These are phyloP conservation scores for Hemichromis elongatus DNA, from an alignment of 2,113 vertebrate genomes.

Conservation along the genomic window DNA sequence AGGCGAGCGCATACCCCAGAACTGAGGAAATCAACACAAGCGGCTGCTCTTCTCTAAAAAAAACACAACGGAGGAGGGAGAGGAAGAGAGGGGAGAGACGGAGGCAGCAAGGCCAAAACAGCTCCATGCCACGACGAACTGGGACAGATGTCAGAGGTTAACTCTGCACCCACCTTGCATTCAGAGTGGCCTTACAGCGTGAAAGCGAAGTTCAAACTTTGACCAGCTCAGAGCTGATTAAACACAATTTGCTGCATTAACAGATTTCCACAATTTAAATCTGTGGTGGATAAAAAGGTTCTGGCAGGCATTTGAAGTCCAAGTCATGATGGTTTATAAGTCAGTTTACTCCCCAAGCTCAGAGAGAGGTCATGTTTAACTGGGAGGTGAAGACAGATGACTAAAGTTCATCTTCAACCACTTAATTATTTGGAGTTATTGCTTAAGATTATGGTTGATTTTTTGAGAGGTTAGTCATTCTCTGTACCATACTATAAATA, in stretches of 20 bases:
- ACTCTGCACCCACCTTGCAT: background rate
- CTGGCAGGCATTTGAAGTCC: background rate
- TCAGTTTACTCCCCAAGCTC: slow-evolving; percentile 17
- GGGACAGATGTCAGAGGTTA: slow-evolving; percentile 34
- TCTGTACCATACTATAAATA: background rate
- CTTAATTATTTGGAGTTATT: slow-evolving; percentile 6
- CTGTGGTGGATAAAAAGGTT: background rate
- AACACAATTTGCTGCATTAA: background rate
- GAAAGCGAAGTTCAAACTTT: background rate
- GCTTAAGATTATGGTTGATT: background rate
- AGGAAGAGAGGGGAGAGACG: background rate
- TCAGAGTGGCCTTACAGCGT: background rate
- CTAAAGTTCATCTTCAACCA: background rate
- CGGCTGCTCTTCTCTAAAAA: slow-evolving; percentile 4
- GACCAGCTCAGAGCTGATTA: background rate
- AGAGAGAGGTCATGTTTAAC: slow-evolving; percentile 36
- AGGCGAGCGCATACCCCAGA: slow-evolving; percentile 45
- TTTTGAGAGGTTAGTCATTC: background rate
- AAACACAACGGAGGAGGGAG: slow-evolving; percentile 17
- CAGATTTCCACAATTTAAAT: slow-evolving; percentile 2
- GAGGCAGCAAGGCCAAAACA: slow-evolving; percentile 2
- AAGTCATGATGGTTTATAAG: slow-evolving; percentile 39
- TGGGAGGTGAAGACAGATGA: slow-evolving; percentile 11
- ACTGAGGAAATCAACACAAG: slow-evolving; percentile 58
- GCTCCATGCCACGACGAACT: slow-evolving; percentile 9